Percentiles rank a stretch among this genome's conserved stretches.
These are phyloP conservation scores for Xenentodon cancila DNA, from an alignment of 2,797 vertebrate genomes.

Conservation along the genomic window DNA sequence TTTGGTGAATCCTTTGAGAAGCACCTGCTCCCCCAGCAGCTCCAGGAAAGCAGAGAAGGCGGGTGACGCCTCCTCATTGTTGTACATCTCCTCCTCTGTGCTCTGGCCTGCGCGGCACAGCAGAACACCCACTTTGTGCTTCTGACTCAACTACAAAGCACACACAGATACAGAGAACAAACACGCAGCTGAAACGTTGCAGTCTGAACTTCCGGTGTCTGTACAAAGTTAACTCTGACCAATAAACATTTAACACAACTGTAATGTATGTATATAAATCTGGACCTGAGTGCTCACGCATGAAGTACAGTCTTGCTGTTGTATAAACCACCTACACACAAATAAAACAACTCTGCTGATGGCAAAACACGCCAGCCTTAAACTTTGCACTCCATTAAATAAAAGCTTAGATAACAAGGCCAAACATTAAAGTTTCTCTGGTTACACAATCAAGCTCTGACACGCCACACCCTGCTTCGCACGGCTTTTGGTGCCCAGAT, in stretches of 20 bases:
- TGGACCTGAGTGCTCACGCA: constrained; percentile 2
- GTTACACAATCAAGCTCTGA: constrained; percentile 29
- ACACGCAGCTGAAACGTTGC: constrained; percentile 16
- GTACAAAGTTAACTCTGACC: constrained; percentile 15
- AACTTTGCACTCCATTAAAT: constrained; percentile 40
- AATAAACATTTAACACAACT: constrained; percentile 6
- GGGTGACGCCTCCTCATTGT: constrained; percentile 90
- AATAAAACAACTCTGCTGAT: constrained; percentile 32
- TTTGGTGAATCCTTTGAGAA: constrained; percentile 90
- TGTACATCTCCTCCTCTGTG: constrained; percentile 99
- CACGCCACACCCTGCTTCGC: constrained; percentile 46
- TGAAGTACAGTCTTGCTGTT: constrained; percentile 16
- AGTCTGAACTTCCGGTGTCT: constrained; percentile 6
- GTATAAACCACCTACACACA: constrained; percentile 43
- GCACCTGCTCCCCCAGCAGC: constrained; percentile 91
- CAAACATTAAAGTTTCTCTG: constrained; percentile 55
- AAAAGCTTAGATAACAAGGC: constrained; percentile 48
- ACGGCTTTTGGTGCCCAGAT: constrained; percentile 20
- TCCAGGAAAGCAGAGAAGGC: constrained; percentile 90
- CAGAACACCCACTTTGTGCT: constrained; percentile 95
- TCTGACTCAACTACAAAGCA: constrained; percentile 86
- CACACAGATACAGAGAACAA: constrained; percentile 13
- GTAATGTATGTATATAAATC: constrained; percentile 6
- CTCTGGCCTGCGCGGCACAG: constrained; percentile 94
- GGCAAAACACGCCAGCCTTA: constrained; percentile 20